Conservation (phyloP, 2,797 vertebrate species). For the Antrozous pallidus region DNA sequence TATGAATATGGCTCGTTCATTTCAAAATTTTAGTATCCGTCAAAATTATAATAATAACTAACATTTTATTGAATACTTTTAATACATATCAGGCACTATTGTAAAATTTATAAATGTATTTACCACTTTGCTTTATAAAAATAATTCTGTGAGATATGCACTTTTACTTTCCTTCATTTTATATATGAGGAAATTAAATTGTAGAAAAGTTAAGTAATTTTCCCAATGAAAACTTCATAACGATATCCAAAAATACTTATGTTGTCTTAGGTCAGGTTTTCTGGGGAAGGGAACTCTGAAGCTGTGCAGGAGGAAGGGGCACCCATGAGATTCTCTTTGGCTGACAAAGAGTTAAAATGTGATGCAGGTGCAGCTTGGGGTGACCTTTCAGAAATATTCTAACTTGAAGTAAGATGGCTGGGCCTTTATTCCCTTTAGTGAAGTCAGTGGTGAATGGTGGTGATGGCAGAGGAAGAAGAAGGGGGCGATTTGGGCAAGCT, state of each 20-base stretch:
- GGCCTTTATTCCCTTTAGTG: neutral
- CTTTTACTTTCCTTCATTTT: slow-evolving; percentile 44
- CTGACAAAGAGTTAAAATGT: neutral
- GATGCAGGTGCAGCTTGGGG: neutral
- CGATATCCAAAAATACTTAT: neutral
- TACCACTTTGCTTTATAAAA: neutral
- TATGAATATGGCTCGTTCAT: neutral
- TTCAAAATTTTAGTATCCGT: neutral
- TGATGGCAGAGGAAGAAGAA: neutral
- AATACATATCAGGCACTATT: neutral
- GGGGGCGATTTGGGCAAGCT: neutral
- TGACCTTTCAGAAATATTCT: neutral
- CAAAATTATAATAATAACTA: neutral
- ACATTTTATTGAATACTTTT: neutral
- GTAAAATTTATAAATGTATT: slow-evolving; percentile 26
- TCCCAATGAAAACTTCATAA: neutral
- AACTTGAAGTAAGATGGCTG: neutral
- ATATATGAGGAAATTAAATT: neutral
- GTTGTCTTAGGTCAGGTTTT: neutral
- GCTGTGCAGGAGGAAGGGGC: neutral
- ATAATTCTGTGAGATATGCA: neutral
- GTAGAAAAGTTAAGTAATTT: neutral
- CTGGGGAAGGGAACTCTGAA: neutral
- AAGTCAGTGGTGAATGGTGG: neutral
- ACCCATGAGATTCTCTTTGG: neutral